Evolutionary conservation across 2,797 vertebrate species (phyloP), one percentile per base, ranked within the genome.

Genomic region (Sylvia borin): DNA sequence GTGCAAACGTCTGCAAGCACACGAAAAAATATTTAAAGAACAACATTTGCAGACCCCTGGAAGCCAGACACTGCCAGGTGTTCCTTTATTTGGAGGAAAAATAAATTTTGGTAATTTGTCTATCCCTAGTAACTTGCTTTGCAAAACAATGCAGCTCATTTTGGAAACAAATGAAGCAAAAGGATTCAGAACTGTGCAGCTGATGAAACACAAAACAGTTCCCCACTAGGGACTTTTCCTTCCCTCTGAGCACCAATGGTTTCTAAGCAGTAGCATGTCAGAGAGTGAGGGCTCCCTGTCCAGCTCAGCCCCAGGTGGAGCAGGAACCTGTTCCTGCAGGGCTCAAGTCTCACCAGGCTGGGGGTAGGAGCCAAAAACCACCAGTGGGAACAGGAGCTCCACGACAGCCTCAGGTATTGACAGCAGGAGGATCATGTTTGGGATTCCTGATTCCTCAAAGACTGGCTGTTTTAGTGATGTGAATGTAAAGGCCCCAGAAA

Each of bases 61-160:
- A 82, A 79, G 85, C 29, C 11, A 76, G 75, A 71, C 40, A 7
- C 40, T 64, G 82, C 57, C 82, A 87, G 85, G 65, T 93, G 93
- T 65, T 62, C 60, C 57, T 92, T 57, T 86, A 90, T 92, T 88
- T 64, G 20, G 47, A 77, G 70, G 45, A 48, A 57, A 80, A 88
- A 34, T 8, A n/a, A 83, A 86, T 26, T 22, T n/a, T 20, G 65
- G 53, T 70, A 29, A 71, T 83, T 77, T 62, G 68, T 51, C 18
- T 86, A 0, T 55, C 40, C 1, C 60, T 17, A n/a, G 84, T 58
- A 74, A 66, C 65, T 66, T 26, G 36, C n/a, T 2, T 31, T 64
- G 48, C 72, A 60, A 55, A 92, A 58, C 60, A 90, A 53, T 9
- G 16, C 53, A 36, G 29, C 51, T 85, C 66, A 11, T 76, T 60